phyloP scores from a whole-genome alignment of 2,797 vertebrate genomes.

The Esox masquinongy region DNA sequence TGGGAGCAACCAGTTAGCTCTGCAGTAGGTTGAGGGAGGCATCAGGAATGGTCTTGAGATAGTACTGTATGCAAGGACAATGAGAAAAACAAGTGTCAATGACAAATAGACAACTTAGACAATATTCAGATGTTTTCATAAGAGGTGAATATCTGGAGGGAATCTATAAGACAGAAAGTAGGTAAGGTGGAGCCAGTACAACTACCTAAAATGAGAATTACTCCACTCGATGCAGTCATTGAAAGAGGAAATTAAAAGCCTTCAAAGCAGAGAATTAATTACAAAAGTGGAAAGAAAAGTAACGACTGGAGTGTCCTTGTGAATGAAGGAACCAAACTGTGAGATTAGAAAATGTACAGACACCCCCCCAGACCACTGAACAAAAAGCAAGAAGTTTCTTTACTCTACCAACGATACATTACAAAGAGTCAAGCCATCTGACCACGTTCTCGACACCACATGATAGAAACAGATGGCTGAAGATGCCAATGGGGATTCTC shows the following conservation, averaged over 20 bases:
- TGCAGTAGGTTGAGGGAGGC: no score
- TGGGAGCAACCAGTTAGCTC: no score
- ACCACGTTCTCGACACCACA: slow-evolving; percentile 7
- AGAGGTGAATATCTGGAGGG: no score
- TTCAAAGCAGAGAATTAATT: neutral
- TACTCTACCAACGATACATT: slow-evolving; percentile 21
- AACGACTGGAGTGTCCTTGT: slow-evolving; percentile 11
- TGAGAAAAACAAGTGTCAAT: no score
- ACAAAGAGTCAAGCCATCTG: slow-evolving; percentile 37
- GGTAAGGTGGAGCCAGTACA: slow-evolving; percentile 29
- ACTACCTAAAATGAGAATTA: slow-evolving; percentile 21
- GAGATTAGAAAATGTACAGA: neutral
- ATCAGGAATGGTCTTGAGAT: no score
- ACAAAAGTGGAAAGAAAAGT: slow-evolving; percentile 13
- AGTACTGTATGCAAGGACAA: no score
- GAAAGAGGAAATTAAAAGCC: slow-evolving; percentile 4
- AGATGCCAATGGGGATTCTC: slow-evolving; percentile 31
- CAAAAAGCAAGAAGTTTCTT: slow-evolving; percentile 1
- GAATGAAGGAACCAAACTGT: slow-evolving; percentile 6
- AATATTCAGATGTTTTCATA: no score
- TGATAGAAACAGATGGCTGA: slow-evolving; percentile 18
- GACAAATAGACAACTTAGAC: no score
- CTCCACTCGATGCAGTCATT: slow-evolving; percentile 18
- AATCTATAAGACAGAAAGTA: no score
- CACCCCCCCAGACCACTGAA: slow-evolving; percentile 19